These are phyloP conservation scores for Diuraphis noxia DNA, from an alignment of 1,140 invertebrate species.

Conservation along the genomic window DNA sequence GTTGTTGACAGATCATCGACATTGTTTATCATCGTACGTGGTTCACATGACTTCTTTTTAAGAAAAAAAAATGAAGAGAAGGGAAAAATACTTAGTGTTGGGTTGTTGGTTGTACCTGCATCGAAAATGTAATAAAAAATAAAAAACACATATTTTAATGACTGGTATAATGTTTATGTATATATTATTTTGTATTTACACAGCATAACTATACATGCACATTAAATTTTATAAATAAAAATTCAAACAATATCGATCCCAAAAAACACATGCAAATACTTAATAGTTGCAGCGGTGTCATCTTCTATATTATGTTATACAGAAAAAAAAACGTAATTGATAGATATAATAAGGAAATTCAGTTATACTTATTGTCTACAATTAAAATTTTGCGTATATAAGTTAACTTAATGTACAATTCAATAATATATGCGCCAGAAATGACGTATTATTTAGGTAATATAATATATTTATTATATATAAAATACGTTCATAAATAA, in stretches of 20 bases:
- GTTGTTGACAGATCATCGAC: conserved; percentile 22
- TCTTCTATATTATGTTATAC: not conserved
- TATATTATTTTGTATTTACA: conserved; percentile 22
- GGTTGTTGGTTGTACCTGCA: not conserved
- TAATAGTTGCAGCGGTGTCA: not conserved
- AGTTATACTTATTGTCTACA: conserved; percentile 15
- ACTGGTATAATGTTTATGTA: conserved; percentile 30
- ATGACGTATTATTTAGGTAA: not conserved
- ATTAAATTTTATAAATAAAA: conserved; percentile 19
- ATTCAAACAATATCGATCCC: not conserved
- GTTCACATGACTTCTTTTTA: not conserved
- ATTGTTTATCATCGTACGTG: not conserved
- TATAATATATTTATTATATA: not conserved
- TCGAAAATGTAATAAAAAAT: not conserved
- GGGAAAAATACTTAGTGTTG: not conserved
- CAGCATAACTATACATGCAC: not conserved
- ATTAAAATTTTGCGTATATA: not conserved
- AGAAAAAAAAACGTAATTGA: conserved; percentile 7
- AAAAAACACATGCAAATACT: not conserved
- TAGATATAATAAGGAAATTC: conserved; percentile 29
- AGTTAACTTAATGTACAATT: conserved; percentile 7
- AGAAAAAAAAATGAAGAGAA: not conserved
- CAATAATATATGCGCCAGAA: not conserved
- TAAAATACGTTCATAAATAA: not conserved
- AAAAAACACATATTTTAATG: not conserved